Conservation (phyloP, 2,797 vertebrate genomes). For the Merluccius polli region DNA sequence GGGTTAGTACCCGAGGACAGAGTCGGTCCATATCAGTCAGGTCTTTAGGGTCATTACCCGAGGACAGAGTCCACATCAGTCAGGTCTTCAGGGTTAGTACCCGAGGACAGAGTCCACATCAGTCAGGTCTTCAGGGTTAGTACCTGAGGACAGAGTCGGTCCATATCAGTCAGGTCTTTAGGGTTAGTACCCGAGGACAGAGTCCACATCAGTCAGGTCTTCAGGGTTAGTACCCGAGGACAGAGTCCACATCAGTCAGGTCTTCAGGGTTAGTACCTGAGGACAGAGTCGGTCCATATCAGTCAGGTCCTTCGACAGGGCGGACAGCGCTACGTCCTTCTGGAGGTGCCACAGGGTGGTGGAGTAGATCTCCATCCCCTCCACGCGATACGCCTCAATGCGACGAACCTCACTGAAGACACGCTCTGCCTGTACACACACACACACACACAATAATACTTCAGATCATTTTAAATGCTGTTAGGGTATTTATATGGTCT, state of each 20-base stretch:
- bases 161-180: slow-evolving; percentile 97
- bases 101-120: no score
- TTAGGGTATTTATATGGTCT: background rate
- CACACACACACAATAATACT: background rate
- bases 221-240: slow-evolving; percentile 37
- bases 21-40: background rate
- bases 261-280: slow-evolving; percentile 72
- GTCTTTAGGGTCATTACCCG: slow-evolving; percentile 71
- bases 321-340: slow-evolving; percentile 93
- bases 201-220: no score
- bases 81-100: slow-evolving; percentile 80
- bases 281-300: slow-evolving; percentile 99
- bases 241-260: background rate
- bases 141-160: slow-evolving; percentile 97
- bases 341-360: slow-evolving; percentile 97
- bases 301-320: slow-evolving; percentile 94
- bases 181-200: slow-evolving; percentile 34
- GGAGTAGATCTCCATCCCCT: slow-evolving; percentile 98
- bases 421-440: slow-evolving; percentile 82
- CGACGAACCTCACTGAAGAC: slow-evolving; percentile 93
- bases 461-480: background rate
- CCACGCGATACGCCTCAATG: slow-evolving; percentile 91
- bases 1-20: slow-evolving; percentile 35
- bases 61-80: slow-evolving; percentile 98
- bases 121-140: background rate